Conservation (phyloP, 1,140 invertebrate species). For the Heliconius himera region DNA sequence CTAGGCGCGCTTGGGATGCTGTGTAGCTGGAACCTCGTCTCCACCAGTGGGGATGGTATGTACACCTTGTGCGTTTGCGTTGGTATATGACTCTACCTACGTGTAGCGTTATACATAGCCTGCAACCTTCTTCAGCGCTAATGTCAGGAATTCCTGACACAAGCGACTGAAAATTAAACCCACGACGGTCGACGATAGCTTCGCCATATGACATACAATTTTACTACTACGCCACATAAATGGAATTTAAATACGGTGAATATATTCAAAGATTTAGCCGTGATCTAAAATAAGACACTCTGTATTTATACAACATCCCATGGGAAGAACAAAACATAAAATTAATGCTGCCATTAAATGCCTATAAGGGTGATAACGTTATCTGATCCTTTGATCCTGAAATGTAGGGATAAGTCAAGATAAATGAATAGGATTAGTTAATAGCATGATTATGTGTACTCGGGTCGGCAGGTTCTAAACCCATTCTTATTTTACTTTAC, state of each 20-base stretch:
- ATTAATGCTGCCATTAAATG: slow-evolving; percentile 14
- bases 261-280: background rate
- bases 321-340: slow-evolving; percentile 1
- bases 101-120: too few relatives aligned
- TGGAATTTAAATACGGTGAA: background rate
- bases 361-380: background rate
- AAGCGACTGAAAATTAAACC: background rate
- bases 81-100: too few relatives aligned
- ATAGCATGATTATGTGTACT: background rate
- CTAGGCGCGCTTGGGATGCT: too few relatives aligned
- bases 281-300: background rate
- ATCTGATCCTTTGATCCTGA: slow-evolving; percentile 9
- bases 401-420: slow-evolving; percentile 6
- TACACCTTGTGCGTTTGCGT: too few relatives aligned
- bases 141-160: too few relatives aligned
- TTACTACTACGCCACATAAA: background rate
- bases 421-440: slow-evolving; percentile 9
- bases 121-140: too few relatives aligned
- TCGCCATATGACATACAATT: background rate
- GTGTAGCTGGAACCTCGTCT: too few relatives aligned
- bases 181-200: too few relatives aligned
- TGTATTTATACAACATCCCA: background rate
- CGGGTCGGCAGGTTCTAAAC: background rate
- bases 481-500: background rate
- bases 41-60: too few relatives aligned